Conservation (phyloP, 2,888 invertebrate genomes). For the Aspidapion aeneum region DNA sequence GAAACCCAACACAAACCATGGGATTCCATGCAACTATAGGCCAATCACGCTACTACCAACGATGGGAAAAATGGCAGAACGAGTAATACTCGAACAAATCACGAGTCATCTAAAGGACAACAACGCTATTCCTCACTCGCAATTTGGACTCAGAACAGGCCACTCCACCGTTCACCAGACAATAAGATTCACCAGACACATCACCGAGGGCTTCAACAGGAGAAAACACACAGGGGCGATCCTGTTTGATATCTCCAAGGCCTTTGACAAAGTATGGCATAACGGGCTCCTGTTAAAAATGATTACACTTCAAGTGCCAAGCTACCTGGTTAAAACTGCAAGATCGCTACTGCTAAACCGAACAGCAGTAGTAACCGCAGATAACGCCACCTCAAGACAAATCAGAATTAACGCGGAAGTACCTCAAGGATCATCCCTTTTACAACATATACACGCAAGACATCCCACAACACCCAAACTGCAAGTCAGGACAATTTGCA, state of each 20-base stretch:
- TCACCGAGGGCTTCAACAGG: constrained; percentile 29
- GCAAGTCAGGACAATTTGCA: no score
- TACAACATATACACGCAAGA: no score
- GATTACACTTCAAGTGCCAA: background rate
- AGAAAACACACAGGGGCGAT: constrained; percentile 30
- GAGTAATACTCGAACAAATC: constrained; percentile 15
- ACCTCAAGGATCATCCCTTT: no score
- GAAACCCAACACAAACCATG: constrained; percentile 17
- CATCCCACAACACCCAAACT: no score
- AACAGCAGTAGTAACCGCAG: no score
- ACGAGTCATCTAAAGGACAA: constrained; percentile 4
- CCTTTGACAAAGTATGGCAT: constrained; percentile 33
- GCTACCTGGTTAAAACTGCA: background rate
- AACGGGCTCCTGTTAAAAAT: constrained; percentile 33
- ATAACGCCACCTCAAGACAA: no score
- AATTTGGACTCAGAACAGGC: constrained; percentile 35
- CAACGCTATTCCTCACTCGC: constrained; percentile 29
- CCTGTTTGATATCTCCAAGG: constrained; percentile 13
- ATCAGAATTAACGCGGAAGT: no score
- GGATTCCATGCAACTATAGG: constrained; percentile 20
- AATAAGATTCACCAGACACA: constrained; percentile 28
- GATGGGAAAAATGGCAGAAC: constrained; percentile 21
- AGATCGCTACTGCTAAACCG: no score
- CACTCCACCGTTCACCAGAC: constrained; percentile 36
- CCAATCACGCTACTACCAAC: constrained; percentile 21